Evolutionary conservation across 2,113 vertebrate genomes (phyloP).

Genomic region (Odontesthes bonariensis): DNA sequence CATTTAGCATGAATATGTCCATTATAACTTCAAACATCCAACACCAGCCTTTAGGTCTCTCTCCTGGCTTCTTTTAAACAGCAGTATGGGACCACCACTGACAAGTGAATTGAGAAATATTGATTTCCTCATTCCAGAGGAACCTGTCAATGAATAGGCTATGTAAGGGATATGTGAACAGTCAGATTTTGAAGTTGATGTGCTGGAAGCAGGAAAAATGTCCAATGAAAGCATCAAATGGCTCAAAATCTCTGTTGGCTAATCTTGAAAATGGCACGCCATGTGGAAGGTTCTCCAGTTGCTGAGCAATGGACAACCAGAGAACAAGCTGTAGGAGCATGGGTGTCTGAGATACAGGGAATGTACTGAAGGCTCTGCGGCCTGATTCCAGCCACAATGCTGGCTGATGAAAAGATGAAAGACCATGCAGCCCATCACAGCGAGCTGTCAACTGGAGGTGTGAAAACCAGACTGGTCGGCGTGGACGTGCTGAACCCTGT

Average conservation of each 20-base stretch:
- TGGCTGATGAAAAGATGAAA: background rate
- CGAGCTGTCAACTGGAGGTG: background rate
- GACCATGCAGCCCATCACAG: background rate
- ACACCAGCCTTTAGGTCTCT: background rate
- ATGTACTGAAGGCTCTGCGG: background rate
- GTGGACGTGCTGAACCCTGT: background rate
- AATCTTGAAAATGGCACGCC: too few species aligned
- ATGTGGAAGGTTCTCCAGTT: too few species aligned
- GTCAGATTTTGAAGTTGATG: background rate
- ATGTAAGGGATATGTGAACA: background rate
- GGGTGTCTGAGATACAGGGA: too few species aligned
- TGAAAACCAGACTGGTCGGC: background rate
- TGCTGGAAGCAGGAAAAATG: background rate
- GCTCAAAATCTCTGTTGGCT: too few species aligned
- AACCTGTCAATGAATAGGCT: background rate
- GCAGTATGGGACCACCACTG: background rate
- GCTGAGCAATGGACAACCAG: too few species aligned
- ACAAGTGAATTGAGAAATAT: background rate
- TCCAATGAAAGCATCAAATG: background rate
- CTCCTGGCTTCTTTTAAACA: background rate
- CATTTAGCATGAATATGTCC: background rate
- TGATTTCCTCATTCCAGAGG: background rate
- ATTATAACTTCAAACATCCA: conserved; percentile 8
- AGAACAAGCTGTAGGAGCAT: too few species aligned
- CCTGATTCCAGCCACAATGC: too few species aligned